Percentiles rank a stretch among this genome's conserved stretches.
Evolutionary conservation across 2,797 vertebrate species (phyloP).

Genomic region (Gorsachius magnificus): DNA sequence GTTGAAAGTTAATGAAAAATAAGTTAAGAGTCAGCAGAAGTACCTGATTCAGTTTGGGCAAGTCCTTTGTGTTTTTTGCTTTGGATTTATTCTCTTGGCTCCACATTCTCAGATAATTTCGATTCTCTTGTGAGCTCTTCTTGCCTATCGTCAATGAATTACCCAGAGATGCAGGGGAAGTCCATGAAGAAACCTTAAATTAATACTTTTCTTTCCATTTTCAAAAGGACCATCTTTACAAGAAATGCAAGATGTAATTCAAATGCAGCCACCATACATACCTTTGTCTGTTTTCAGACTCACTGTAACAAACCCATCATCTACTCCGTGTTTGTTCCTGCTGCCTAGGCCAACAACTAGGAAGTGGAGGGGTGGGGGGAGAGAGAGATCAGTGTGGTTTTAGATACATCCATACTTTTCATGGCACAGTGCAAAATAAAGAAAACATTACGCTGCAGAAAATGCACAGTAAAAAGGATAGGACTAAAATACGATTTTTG

Average conservation of each 20-base stretch:
- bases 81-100: slow-evolving; percentile 89
- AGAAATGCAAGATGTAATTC: not conserved
- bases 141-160: slow-evolving; percentile 76
- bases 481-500: not conserved
- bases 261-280: slow-evolving; percentile 43
- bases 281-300: slow-evolving; percentile 94
- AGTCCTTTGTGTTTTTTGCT: slow-evolving; percentile 85
- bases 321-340: slow-evolving; percentile 82
- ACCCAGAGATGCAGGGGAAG: slow-evolving; percentile 1
- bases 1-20: not conserved
- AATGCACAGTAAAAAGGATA: not conserved
- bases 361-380: not conserved
- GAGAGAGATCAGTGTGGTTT: slow-evolving; percentile 14
- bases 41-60: slow-evolving; percentile 95
- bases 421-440: not conserved
- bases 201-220: not conserved
- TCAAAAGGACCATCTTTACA: not conserved
- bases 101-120: slow-evolving; percentile 92
- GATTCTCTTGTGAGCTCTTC: slow-evolving; percentile 89
- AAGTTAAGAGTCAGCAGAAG: not conserved
- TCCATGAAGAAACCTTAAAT: not conserved
- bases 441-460: not conserved
- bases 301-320: slow-evolving; percentile 93
- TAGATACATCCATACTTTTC: not conserved
- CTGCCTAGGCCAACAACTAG: slow-evolving; percentile 83